Conservation (phyloP, 2,113 vertebrate genomes). For the Alaudala cheleensis region DNA sequence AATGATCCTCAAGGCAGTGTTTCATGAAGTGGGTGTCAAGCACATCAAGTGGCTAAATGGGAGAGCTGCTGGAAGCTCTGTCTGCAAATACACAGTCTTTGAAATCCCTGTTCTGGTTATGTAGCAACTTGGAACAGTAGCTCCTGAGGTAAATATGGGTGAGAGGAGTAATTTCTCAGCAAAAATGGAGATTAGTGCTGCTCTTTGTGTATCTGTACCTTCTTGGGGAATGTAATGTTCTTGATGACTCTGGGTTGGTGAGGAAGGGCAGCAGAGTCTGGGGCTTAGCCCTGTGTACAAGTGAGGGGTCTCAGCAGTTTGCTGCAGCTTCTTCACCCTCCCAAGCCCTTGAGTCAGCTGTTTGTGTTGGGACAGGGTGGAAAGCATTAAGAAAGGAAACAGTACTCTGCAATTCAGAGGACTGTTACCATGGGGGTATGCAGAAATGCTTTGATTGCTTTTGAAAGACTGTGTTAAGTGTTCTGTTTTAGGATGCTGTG, state of each 20-base stretch:
- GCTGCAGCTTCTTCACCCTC: neutral
- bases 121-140: neutral
- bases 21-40: neutral
- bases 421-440: accelerated
- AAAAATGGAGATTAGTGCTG: neutral
- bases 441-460: neutral
- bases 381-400: neutral
- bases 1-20: neutral
- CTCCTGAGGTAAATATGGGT: neutral
- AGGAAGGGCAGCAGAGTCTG: neutral
- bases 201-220: neutral
- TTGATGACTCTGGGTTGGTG: neutral
- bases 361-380: neutral
- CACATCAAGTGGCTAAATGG: neutral
- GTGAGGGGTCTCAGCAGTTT: neutral
- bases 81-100: neutral
- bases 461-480: neutral
- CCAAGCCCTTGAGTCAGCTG: neutral
- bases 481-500: neutral
- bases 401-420: neutral
- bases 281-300: accelerated
- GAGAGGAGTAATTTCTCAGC: neutral
- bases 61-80: neutral
- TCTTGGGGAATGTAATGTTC: neutral
- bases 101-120: neutral